Evolutionary conservation across 2,888 invertebrate genomes (phyloP), one percentile per base, ranked within the genome.

Genomic region (Drosophila merina): DNA sequence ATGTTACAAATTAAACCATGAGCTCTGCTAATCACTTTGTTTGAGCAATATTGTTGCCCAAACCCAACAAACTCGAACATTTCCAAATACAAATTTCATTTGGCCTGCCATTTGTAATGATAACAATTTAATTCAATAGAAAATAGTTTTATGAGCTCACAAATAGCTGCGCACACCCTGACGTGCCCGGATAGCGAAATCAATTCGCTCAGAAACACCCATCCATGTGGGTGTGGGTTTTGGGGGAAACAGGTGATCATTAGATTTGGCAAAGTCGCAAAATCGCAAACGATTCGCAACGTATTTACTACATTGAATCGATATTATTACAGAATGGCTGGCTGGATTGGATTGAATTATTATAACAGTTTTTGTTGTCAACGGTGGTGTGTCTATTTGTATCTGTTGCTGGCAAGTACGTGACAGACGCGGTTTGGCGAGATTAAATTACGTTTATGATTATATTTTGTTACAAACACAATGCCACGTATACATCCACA

Each of bases 381-480:
- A 60, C 83, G 67, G 68, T 47, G 50, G 7, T 62, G 25, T 54
- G 14, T 31, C 20, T 62, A 45, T 44, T 26, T 68, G 51, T 42
- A 7, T 49, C 64, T 79, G 79, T 85, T 85, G 86, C 75, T 83
- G 84, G 76, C 80, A 76, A 78, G 78, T 86, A 84, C 84, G 88
- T 84, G 84, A 86, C 84, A 86, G 80, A 88, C 88, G 83, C 84
- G 84, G 78, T 84, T 88, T 88, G 88, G 76, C 81, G 80, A 86
- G 86, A 86, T 84, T 84, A 84, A 84, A 84, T 88, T 84, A 86
- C 88, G 86, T 83, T 88, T 84, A 86, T 86, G 88, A 88, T 84
- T 84, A 86, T 84, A 84, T 84, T 84, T 84, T 80, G 88, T 73
- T 80, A 78, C 84, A 88, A 80, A 76, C 73, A 85, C 77, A 87